Evolutionary conservation across 2,888 invertebrate genomes (phyloP), one percentile per base, ranked within the genome.

Genomic region (Thysanoteuthis rhombus): DNA sequence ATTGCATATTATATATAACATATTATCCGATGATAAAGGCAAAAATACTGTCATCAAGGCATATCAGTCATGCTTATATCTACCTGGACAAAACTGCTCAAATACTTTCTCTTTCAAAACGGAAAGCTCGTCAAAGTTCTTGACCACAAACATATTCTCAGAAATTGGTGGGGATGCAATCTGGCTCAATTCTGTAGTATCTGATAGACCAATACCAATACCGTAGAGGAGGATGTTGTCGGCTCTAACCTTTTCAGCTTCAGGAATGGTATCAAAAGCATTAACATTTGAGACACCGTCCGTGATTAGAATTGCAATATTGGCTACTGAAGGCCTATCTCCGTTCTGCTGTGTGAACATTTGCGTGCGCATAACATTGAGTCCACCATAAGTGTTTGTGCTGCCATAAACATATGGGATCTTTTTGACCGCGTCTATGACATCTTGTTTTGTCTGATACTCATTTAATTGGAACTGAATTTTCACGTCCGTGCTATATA

Each of bases 351-450:
- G 92, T 12, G 95, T 95, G 94, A 96, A 96, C 95, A 96, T 95
- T 47, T 94, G 90, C 10, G 94, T 93, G 52, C 96, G 95, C 95
- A 96, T 95, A 22, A 95, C 94, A 36, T 95, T 94, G 2, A 97
- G 94, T n/a, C 96, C 96, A 92, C 95, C 95, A 32, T 96, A 96
- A 22, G 96, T 96, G 95, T 97, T 96, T 36, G 96, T 96, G 90
- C 96, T 95, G n/a, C 96, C 96, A 93, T 95, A 95, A 38, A 95
- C 95, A 93, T 96, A 96, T 10, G 95, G 95, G 42, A 96, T 95
- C 6, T 93, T 93, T 90, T 94, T 95, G 75, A 96, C 95, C 42
- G 96, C 96, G 38, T 94, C 94, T 92, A 94, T 95, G 10, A 96
- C 93, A 8, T 94, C 95, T 39, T 94, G 94, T n/a, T 94, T 95